These are phyloP conservation scores for Phyllotreta striolata DNA, from an alignment of 2,888 invertebrate genomes.

Conservation along the genomic window DNA sequence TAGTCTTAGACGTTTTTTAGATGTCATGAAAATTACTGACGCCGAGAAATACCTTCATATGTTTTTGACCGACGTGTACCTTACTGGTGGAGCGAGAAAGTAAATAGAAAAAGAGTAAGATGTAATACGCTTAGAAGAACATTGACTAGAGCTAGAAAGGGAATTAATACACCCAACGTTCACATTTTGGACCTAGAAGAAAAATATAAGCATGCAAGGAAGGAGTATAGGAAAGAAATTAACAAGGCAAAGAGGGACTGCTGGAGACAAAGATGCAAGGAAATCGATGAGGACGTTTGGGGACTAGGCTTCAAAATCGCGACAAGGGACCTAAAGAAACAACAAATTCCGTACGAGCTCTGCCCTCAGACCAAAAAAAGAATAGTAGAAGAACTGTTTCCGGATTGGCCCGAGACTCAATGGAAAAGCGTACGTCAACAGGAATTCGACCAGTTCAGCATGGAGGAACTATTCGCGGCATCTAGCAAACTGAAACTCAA, in stretches of 20 bases:
- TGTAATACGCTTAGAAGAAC: too few species aligned
- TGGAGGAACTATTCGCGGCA: slow-evolving; percentile 15
- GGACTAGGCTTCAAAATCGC: slow-evolving; percentile 33
- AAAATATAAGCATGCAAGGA: not conserved
- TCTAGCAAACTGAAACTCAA: slow-evolving; percentile 12
- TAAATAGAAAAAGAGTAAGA: too few species aligned
- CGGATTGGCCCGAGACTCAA: too few species aligned
- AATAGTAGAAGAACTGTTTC: slow-evolving; percentile 14
- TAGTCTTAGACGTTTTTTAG: too few species aligned
- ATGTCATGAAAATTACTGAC: too few species aligned
- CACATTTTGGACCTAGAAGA: too few species aligned
- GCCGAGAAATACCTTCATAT: too few species aligned
- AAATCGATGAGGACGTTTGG: slow-evolving; percentile 31
- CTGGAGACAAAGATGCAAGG: slow-evolving; percentile 14
- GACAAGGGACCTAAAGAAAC: not conserved
- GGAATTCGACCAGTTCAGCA: not conserved
- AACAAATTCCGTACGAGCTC: not conserved
- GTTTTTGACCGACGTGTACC: too few species aligned
- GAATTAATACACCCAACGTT: too few species aligned
- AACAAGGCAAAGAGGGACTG: not conserved
- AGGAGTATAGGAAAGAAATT: not conserved
- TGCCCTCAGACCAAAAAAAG: not conserved
- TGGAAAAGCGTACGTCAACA: not conserved
- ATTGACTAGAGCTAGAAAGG: too few species aligned
- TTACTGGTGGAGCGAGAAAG: too few species aligned